These are phyloP conservation scores for Argentina silus DNA, from an alignment of 2,797 vertebrate species.

Conservation along the genomic window DNA sequence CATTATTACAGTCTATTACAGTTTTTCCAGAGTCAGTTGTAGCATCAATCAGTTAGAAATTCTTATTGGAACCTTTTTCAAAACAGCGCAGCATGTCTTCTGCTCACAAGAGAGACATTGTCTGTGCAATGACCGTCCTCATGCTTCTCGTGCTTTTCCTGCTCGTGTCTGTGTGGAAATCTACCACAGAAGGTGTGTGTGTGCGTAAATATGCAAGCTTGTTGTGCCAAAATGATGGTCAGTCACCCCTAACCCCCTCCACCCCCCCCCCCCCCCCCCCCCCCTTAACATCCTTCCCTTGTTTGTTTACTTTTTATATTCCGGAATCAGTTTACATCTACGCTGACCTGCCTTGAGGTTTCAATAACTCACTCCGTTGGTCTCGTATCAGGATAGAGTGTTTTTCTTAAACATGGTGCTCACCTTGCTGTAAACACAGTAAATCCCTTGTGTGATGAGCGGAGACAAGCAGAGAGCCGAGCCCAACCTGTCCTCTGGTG, in stretches of 20 bases:
- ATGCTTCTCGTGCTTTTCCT: neutral
- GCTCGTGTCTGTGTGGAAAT: constrained; percentile 47
- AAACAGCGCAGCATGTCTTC: neutral
- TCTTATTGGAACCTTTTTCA: neutral
- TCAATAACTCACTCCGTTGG: constrained; percentile 26
- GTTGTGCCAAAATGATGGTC: constrained; percentile 50
- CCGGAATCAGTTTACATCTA: constrained; percentile 57
- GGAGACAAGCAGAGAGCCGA: constrained; percentile 35
- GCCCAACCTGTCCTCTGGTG: constrained; percentile 32
- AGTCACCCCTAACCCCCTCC: constrained; percentile 4
- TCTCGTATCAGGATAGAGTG: constrained; percentile 12
- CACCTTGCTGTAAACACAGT: constrained; percentile 52
- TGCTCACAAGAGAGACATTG: no score
- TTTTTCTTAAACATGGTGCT: constrained; percentile 10
- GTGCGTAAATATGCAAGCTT: constrained; percentile 24
- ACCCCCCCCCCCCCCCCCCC: constrained; percentile 15
- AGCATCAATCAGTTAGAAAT: neutral
- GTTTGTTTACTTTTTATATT: constrained; percentile 69
- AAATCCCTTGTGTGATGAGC: constrained; percentile 39
- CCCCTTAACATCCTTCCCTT: constrained; percentile 74
- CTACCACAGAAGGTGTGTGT: constrained; percentile 17
- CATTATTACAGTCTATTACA: neutral
- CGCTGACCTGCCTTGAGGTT: constrained; percentile 33
- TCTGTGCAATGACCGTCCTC: neutral
- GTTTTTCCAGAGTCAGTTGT: neutral